Conservation (phyloP, 2,888 invertebrate species). For the Geotrupes spiniger region DNA sequence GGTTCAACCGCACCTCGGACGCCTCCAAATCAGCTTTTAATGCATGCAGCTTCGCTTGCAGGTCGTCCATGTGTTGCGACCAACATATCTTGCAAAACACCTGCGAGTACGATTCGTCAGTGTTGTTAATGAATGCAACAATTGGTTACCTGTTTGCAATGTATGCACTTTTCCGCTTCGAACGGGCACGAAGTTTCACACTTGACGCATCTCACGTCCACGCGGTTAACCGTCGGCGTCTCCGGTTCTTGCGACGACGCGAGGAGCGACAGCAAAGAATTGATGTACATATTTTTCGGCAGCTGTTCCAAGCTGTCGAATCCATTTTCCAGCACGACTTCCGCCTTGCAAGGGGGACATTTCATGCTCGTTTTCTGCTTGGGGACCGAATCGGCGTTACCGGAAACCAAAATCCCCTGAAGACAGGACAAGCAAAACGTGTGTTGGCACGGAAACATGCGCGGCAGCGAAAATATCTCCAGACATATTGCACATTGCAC, state of each 20-base stretch:
- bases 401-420: conserved; percentile 29
- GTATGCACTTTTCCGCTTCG: conserved; percentile 51
- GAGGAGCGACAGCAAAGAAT: conserved; percentile 54
- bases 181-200: conserved; percentile 43
- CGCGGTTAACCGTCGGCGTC: conserved; percentile 5
- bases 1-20: conserved; percentile 53
- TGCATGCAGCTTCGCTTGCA: conserved; percentile 57
- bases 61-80: conserved; percentile 58
- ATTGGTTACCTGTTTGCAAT: conserved; percentile 58
- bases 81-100: conserved; percentile 62
- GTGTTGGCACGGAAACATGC: conserved; percentile 66
- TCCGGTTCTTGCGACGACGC: conserved; percentile 33
- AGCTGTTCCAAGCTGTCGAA: conserved; percentile 55
- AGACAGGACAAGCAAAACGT: conserved; percentile 64
- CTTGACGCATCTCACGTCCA: conserved; percentile 40
- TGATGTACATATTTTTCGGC: conserved; percentile 68
- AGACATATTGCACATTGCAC: conserved; percentile 62
- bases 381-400: background rate
- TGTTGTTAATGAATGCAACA: no score
- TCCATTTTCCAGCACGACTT: conserved; percentile 51
- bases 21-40: conserved; percentile 58
- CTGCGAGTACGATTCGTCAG: conserved; percentile 43
- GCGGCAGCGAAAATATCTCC: conserved; percentile 56
- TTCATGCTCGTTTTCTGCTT: background rate
- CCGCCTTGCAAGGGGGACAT: conserved; percentile 61